Base-by-base conservation (phyloP, 2,113 vertebrate genomes). In the Istiophorus platypterus region DNA sequence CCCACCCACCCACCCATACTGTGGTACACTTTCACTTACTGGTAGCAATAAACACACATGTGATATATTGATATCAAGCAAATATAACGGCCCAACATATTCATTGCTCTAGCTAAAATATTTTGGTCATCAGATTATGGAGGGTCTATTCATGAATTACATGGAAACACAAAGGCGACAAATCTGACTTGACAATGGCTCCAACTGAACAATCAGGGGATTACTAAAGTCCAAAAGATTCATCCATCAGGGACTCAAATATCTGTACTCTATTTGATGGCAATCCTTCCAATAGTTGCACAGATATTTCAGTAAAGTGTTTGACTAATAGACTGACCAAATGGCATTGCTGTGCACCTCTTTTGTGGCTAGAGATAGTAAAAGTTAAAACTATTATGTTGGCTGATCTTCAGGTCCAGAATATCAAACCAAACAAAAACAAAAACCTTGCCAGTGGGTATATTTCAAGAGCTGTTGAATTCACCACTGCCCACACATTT, bases 401-500 rank as follows among this genome's bases (percentile, higher is more conserved):
- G 34, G n/a, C n/a, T 59, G 11, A 41, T 34, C 31, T 67, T 24
- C 14, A 68, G 17, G 34, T 54, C 68, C 26, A 20, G 9, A 34
- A 47, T 57, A 57, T 51, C 24, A 56, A 68, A 56, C 52, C 7
- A 80, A 63, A 39, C 13, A 34, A 31, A 34, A 26, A 78, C 17
- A 8, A 6, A 61, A 69, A 37, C 5, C 29, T 39, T 69, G 7
- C 47, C 54, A 68, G 17, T 51, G 14, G 5, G 31, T 57, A 6
- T 7, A 15, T 59, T 73, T 58, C 34, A 56, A 37, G 45, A 18
- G 49, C 13, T 61, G 10, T 45, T 78, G n/a, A 51, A 20, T 56
- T 57, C 58, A 6, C 52, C 62, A 6, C 51, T 52, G 61, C 74
- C 68, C 41, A 4, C 37, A 27, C 39, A 42, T 69, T 66, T 76